Evolutionary conservation across 2,113 vertebrate species (phyloP), one percentile per base, ranked within the genome.

Genomic region (Cariama cristata): DNA sequence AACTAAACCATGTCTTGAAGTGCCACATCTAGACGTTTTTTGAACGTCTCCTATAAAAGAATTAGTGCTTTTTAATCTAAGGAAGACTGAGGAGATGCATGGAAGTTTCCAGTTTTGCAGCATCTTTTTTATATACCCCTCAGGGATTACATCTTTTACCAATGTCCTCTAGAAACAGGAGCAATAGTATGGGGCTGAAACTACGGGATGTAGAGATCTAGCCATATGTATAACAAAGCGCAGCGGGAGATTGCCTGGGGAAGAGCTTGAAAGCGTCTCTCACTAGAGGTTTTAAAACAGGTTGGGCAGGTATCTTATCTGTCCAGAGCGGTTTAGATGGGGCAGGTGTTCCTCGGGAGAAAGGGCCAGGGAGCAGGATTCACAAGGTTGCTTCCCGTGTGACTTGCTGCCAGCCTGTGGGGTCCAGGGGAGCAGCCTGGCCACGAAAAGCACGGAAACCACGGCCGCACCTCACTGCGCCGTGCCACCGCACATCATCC

Each of bases 321-420:
- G 12, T 44, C 81, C 27, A 62, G 44, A 68, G 17, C 2, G 3
- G 53, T 55, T 83, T 18, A 49, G 27, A 47, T 24, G 50, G 0
- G 2, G 24, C 22, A 76, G 52, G 10, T 42, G 17, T 32, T 79
- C 17, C 71, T 47, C 68, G 71, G 49, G 26, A 79, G 49, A 64
- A 49, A 38, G 49, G 38, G 22, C 16, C 45, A 49, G 24, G 0
- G 6, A 86, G 58, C 42, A 67, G n/a, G 47, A 88, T 45, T 74
- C 47, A 55, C 0, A 0, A 63, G 32, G 44, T 13, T 71, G 45
- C 47, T 85, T 67, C 52, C 53, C 0, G 0, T 0, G 0, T 22
- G 40, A 49, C 60, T 38, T 42, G 17, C 30, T 62, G 35, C 0
- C 0, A 73, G 55, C 12, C 27, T 86, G 63, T 67, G 64, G 50